Base-by-base conservation (phyloP, 2,888 invertebrate species). In the Patella ulyssiponensis region DNA sequence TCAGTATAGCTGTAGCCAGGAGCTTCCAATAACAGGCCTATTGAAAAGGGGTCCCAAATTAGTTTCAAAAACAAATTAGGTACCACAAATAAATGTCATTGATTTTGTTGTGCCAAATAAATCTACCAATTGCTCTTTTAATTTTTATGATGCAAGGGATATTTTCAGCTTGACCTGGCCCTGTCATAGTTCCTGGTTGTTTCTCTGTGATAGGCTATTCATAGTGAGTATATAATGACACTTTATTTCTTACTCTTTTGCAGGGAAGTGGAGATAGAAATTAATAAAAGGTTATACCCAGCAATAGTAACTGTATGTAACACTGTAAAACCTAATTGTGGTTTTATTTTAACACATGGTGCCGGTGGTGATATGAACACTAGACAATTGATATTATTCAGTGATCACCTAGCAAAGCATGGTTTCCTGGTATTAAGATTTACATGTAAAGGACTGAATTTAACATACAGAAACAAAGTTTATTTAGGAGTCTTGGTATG, bases 311-410 rank as follows among this genome's bases (percentile, higher is more conserved):
- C 20, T 11, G 23, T 23, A 12, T 11, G 11, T 12, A 23, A 64
- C 23, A 23, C 64, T 64, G 14, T 23, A 64, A 64, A 20, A 64
- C 23, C 64, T 12, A 14, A 75, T 11, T 73, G 74, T 71, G 79
- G 77, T 4, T 58, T 82, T 1, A 79, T 84, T 27, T 76, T 84
- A 15, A 83, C 84, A 7, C 84, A 84, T 71, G 84, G 84, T 15
- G 84, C 84, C 69, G 84, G 84, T 3, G 84, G 84, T 7, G 82
- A 83, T 69, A 83, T 82, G 82, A 75, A 83, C 72, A 64, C 77
- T 1, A 71, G 74, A 17, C 82, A 83, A 75, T 77, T 83, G 15
- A 70, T 74, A 11, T 14, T 69, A 51, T 69, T 84, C 1, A 71
- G 81, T 11, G 72, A 75, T 5, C 27, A 71, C 5, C 71, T 84